Evolutionary conservation across 2,888 invertebrate species (phyloP), one percentile per base, ranked within the genome.

Genomic region (Parnassius mnemosyne): DNA sequence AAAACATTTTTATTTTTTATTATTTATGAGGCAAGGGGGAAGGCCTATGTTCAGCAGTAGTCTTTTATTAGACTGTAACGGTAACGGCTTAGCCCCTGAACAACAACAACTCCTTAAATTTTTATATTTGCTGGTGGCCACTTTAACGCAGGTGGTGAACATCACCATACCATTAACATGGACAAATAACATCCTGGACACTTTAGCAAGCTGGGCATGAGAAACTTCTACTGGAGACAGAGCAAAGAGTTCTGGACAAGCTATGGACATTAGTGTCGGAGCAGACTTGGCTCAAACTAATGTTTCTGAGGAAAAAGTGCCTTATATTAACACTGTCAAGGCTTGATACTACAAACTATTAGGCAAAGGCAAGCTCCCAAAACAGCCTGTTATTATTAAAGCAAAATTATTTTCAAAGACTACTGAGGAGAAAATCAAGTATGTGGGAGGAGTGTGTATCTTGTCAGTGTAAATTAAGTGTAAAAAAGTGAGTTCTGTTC

Each of bases 181-280:
- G 99, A 99, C 92, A 99, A 99, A 93, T 99, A 99, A 94, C 98
- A 99, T 95, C 99, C 99, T 70, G 99, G 99, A 79, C 99, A 99
- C 92, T 99, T 99, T 83, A 99, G 99, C 88, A 99, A 95, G 95
- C 96, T 99, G 79, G 99, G 99, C 92, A 99, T 99, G 99, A 95
- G 99, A 80, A 98, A 99, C 87, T 99, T 95, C 93, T 99, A 99
- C 85, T 93, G 97, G 78, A 95, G 97, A 72, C 94, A 95, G 74
- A 99, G 99, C 87, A 95, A 96, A 76, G 96, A 95, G 81, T 98
- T 95, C 94, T 99, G 75, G 99, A 99, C 87, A 98, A 97, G 87
- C 88, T 99, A 66, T 99, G 99, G 99, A 97, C 98, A 3, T 93
- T 99, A 55, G 98, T 99, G 60, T 96, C 97, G 51, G 97, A 98